Conservation (phyloP, 1,140 invertebrate species). For the Medauroidea extradentata region DNA sequence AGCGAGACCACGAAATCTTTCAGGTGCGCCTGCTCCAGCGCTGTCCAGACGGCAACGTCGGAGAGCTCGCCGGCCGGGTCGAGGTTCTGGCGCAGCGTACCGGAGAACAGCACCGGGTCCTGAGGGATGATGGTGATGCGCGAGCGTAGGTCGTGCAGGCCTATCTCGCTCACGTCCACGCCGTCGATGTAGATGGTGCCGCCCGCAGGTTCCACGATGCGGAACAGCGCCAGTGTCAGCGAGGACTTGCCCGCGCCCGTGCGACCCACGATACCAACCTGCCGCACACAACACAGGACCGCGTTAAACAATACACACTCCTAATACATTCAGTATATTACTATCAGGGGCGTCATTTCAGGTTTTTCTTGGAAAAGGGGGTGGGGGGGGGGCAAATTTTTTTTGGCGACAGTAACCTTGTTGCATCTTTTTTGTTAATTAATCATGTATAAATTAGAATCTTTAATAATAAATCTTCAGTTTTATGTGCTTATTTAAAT, state of each 20-base stretch:
- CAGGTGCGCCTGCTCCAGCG: constrained; percentile 47
- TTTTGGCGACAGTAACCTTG: too few species aligned
- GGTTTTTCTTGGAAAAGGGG: too few species aligned
- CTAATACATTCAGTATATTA: too few species aligned
- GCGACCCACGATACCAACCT: constrained; percentile 46
- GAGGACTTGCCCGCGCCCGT: constrained; percentile 47
- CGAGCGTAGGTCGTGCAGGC: constrained; percentile 43
- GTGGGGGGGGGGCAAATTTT: too few species aligned
- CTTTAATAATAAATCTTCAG: too few species aligned
- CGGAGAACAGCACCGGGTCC: constrained; percentile 49
- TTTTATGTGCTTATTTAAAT: too few species aligned
- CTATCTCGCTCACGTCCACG: constrained; percentile 40
- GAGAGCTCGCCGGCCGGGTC: constrained; percentile 51
- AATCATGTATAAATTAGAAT: too few species aligned
- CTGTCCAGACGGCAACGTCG: constrained; percentile 52
- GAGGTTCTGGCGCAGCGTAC: constrained; percentile 53
- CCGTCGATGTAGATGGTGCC: constrained; percentile 36
- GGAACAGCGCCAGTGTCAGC: constrained; percentile 46
- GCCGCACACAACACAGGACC: constrained; percentile 9
- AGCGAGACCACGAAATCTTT: constrained; percentile 24
- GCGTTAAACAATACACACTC: too few species aligned
- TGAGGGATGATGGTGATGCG: constrained; percentile 44
- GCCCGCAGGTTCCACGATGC: constrained; percentile 40
- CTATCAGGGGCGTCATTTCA: too few species aligned
- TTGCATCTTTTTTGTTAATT: too few species aligned